Evolutionary conservation across 2,797 vertebrate genomes (phyloP).

Genomic region (Acanthurus leucopareius): DNA sequence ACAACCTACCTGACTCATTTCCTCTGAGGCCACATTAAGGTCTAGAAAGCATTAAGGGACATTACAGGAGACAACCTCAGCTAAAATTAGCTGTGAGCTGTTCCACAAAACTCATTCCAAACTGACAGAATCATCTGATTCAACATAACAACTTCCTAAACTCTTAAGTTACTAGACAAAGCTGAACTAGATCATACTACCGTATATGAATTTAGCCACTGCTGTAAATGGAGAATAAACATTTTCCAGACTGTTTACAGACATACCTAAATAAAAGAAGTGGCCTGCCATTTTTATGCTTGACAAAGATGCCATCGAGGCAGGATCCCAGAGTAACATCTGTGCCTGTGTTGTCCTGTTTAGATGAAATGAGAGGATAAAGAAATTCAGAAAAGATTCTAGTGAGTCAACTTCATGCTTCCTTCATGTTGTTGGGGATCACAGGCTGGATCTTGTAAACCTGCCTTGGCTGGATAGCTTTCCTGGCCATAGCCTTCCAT

Average conservation of each 20-base stretch:
- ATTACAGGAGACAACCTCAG: constrained; percentile 22
- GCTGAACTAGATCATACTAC: too few species aligned
- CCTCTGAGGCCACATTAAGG: constrained; percentile 35
- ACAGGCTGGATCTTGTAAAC: background rate
- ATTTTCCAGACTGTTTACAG: constrained; percentile 2
- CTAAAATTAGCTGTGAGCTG: constrained; percentile 31
- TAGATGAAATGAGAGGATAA: constrained; percentile 4
- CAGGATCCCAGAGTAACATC: constrained; percentile 94
- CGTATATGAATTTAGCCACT: too few species aligned
- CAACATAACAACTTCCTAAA: constrained; percentile 26
- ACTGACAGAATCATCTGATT: constrained; percentile 19
- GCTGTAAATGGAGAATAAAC: background rate
- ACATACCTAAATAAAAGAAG: constrained; percentile 92
- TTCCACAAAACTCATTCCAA: constrained; percentile 27
- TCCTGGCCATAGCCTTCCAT: constrained; percentile 98
- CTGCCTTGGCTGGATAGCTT: constrained; percentile 95
- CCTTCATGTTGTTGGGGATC: background rate
- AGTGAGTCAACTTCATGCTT: background rate
- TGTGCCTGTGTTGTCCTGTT: constrained; percentile 94
- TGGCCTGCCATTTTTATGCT: constrained; percentile 93
- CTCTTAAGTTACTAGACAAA: constrained; percentile 19
- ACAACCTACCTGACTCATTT: constrained; percentile 49
- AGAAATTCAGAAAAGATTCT: constrained; percentile 8
- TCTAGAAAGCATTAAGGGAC: constrained; percentile 19
- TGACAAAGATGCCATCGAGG: constrained; percentile 97